Percentiles rank a stretch among this genome's conserved stretches.
Conservation (phyloP, 2,113 vertebrate species). For the Oenanthe melanoleuca region DNA sequence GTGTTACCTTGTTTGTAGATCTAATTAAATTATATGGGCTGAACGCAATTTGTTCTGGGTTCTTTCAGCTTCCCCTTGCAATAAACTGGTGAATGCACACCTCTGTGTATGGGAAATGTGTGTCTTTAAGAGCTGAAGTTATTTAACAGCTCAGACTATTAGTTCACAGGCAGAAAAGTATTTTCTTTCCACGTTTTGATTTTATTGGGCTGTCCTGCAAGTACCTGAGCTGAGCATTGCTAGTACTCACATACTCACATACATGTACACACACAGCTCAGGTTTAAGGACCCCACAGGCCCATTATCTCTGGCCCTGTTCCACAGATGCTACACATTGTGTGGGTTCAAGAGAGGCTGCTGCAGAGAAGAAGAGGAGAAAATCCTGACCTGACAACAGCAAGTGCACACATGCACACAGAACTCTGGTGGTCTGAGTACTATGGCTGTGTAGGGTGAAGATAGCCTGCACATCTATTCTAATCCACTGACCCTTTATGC, state of each 20-base stretch:
- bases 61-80: conserved; percentile 66
- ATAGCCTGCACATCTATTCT: rapidly evolving
- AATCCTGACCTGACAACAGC: neutral
- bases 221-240: conserved; percentile 14
- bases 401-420: rapidly evolving
- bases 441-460: neutral
- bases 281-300: neutral
- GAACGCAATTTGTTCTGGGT: conserved; percentile 68
- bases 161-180: conserved; percentile 53
- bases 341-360: neutral
- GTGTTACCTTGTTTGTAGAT: conserved; percentile 73
- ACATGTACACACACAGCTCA: rapidly evolving
- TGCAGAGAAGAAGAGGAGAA: neutral
- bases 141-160: conserved; percentile 67
- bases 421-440: rapidly evolving
- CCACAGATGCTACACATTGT: neutral
- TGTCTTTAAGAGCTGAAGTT: conserved; percentile 55
- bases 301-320: neutral
- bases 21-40: conserved; percentile 73
- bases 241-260: neutral
- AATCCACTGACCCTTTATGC: neutral
- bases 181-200: conserved; percentile 48
- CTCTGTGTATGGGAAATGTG: conserved; percentile 52
- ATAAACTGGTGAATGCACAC: conserved; percentile 65
- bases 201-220: conserved; percentile 28